Evolutionary conservation across 2,888 invertebrate genomes (phyloP), one percentile per base, ranked within the genome.

Genomic region (Volucella inanis): DNA sequence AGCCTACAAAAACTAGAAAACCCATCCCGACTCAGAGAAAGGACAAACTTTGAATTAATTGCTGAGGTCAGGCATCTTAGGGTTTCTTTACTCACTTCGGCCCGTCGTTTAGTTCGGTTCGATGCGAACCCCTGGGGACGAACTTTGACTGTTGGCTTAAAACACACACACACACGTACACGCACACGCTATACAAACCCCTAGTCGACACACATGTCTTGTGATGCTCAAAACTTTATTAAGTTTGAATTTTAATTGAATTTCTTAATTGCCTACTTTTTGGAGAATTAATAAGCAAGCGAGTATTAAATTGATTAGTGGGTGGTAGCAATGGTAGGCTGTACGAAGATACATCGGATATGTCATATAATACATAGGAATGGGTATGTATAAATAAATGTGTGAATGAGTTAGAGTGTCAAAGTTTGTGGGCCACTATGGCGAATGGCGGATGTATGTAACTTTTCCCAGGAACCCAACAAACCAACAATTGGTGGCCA

Each of bases 171-270:
- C 31, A 47, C 15, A 39, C 0, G 15, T 3, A 43, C 50, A 61
- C 41, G 64, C 45, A 57, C 12, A 49, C 62, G 39, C 15, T 50
- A 43, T n/a, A 67, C 52, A 52, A 45, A 67, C 41, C 41, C 18
- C n/a, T n/a, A 12, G n/a, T 18, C 14, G 18, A 15, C 12, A 39
- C 12, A 61, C 41, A 67, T 41, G 43, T 18, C 45, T 10, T 39
- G 31, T 10, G 64, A 54, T 15, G 39, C 18, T 52, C 43, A 49
- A 64, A 71, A 81, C 59, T 85, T 77, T 76, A 85, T 81, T 76
- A 81, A 85, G 76, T 81, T 85, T 85, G 85, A 81, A 85, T 81
- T 85, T 81, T 81, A 85, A 85, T 85, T 85, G 85, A 85, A 85
- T 85, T 72, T 67, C 76, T 72, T 85, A 85, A 85, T 81, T 85